These are phyloP conservation scores for Dromas ardeola DNA, from an alignment of 2,113 vertebrate genomes.

Conservation along the genomic window DNA sequence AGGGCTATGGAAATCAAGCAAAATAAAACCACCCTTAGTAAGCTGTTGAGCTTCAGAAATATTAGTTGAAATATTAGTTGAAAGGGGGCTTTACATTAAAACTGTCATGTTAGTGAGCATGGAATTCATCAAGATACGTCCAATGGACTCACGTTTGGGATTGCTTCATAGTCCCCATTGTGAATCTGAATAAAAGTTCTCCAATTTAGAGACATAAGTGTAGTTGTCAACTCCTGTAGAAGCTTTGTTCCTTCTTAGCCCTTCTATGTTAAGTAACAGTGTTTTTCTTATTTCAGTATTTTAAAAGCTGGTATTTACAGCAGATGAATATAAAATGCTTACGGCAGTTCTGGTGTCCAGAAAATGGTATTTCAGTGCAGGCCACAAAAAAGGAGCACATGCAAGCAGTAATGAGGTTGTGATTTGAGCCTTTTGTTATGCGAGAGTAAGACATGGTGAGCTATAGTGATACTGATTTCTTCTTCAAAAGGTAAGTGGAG, in stretches of 20 bases:
- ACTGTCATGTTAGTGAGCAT: not conserved
- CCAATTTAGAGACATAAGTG: not conserved
- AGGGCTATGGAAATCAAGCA: not conserved
- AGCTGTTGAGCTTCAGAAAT: not conserved
- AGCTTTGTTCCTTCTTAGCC: not conserved
- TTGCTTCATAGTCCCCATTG: not conserved
- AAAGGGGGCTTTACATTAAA: not conserved
- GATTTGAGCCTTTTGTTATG: not conserved
- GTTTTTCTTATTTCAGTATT: not conserved
- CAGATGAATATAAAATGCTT: not conserved
- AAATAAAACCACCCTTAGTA: not conserved
- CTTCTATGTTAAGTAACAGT: not conserved
- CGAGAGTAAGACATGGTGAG: not conserved
- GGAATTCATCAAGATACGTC: not conserved
- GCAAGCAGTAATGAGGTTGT: not conserved
- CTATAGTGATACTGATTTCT: not conserved
- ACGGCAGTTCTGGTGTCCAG: not conserved
- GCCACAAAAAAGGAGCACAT: not conserved
- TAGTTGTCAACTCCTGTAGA: not conserved
- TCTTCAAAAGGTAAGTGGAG: not conserved
- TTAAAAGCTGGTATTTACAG: not conserved
- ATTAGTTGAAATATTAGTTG: not conserved
- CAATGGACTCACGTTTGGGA: not conserved
- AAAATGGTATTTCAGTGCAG: not conserved
- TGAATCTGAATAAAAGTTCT: not conserved